A percentile compares a stretch with the other conserved stretches of the same genome.
Conservation (phyloP, 53 echinoderm and acorn worm genomes). For the Antedon mediterranea region DNA sequence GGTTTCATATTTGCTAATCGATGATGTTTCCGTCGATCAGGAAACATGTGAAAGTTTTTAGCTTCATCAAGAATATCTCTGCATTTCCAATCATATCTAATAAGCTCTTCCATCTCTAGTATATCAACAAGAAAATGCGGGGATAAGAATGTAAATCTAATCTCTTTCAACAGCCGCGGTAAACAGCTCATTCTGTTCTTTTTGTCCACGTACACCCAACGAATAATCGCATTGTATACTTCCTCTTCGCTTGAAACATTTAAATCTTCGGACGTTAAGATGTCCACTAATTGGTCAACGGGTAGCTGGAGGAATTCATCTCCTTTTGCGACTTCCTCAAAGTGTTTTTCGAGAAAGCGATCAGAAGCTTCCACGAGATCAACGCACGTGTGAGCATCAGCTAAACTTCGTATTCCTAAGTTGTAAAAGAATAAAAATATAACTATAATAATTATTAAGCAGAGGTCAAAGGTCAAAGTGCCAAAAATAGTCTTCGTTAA, state of each 20-base stretch:
- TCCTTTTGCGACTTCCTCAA: conserved; percentile 57
- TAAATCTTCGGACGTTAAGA: conserved; percentile 48
- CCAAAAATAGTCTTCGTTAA: too few species aligned
- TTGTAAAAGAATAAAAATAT: too few species aligned
- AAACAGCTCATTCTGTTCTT: conserved; percentile 32
- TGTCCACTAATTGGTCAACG: conserved; percentile 41
- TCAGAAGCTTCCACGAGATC: conserved; percentile 68
- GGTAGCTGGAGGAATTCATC: conserved; percentile 63
- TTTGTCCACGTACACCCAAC: conserved; percentile 77
- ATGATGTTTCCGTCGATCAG: conserved; percentile 42
- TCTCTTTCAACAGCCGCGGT: conserved; percentile 51
- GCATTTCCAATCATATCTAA: conserved; percentile 67
- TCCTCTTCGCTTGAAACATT: conserved; percentile 71
- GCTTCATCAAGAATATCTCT: conserved; percentile 67
- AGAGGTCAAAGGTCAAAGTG: too few species aligned
- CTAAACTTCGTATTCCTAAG: conserved; percentile 59
- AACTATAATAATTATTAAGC: too few species aligned
- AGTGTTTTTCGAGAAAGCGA: conserved; percentile 53
- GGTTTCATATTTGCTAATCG: conserved; percentile 47
- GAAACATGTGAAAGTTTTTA: conserved; percentile 88
- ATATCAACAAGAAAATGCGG: conserved; percentile 68
- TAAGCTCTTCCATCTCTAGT: conserved; percentile 65
- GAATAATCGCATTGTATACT: conserved; percentile 71
- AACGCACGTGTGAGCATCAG: conserved; percentile 67
- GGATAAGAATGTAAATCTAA: conserved; percentile 60